These are phyloP conservation scores for Tachystola acroxantha DNA, from an alignment of 2,888 invertebrate genomes.

Conservation along the genomic window DNA sequence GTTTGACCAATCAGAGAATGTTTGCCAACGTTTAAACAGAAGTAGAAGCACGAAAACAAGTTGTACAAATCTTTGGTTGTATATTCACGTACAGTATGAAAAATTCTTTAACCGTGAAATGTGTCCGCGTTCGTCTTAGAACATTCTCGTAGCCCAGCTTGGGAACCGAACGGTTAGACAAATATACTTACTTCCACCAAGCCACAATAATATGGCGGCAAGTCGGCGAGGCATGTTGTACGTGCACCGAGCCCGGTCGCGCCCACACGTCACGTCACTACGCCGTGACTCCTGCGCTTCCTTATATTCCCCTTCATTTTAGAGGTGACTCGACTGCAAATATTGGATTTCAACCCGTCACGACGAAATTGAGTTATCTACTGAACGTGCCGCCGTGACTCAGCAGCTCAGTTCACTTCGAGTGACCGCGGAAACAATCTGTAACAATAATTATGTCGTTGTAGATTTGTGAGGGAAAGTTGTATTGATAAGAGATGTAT, in stretches of 20 bases:
- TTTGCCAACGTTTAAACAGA: no score
- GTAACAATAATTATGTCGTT: constrained; percentile 37
- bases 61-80: no score
- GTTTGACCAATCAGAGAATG: no score
- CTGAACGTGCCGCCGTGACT: constrained; percentile 21
- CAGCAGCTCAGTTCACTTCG: constrained; percentile 29
- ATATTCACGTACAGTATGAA: no score
- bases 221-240: constrained; percentile 60
- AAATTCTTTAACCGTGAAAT: no score
- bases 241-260: constrained; percentile 22
- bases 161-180: no score
- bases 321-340: constrained; percentile 33
- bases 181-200: constrained; percentile 61
- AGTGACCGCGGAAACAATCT: constrained; percentile 39
- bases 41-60: no score
- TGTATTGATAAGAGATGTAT: no score
- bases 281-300: constrained; percentile 36
- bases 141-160: no score
- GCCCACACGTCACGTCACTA: constrained; percentile 55
- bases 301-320: constrained; percentile 51
- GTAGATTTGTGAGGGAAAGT: no score
- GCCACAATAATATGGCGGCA: constrained; percentile 61
- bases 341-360: constrained; percentile 38
- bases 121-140: no score
- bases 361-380: constrained; percentile 33